Base-by-base conservation (phyloP, 2,888 invertebrate species). In the Tenthredo amoena region DNA sequence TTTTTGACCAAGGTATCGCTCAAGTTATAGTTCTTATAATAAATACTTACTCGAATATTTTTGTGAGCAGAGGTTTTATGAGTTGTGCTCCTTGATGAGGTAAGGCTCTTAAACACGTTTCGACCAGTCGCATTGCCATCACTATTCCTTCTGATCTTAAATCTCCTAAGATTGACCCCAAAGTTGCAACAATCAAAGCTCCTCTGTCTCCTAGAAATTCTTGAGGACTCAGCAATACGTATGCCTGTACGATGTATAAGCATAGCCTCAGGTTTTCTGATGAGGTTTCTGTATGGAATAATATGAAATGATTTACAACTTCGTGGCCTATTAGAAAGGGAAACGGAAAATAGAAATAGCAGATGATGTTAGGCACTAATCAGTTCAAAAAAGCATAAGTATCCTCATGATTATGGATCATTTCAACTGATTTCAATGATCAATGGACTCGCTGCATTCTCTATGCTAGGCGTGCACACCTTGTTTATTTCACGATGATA, bases 261-360 rank as follows among this genome's bases (percentile, higher is more conserved):
- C 97, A 97, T 86, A 96, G 95, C 87, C 96, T 95, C 15, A 98
- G 94, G 93, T 97, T 96, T 91, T 98, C 98, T 0, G 97, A 96
- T 0, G 97, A 97, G 93, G 96, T 95, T 93, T 98, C 98, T 97
- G 93, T 21, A 94, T 94, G 72, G 82, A 77, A 89, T 86, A 87
- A 85, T 68, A 18, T 26, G 40, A 85, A 74, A 58, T 55, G 50
- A 77, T 31, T 50, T 74, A 43, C n/a, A 50, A 31, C 10, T n/a
- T 34, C 31, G 3, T 3, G 82, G 81, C 40, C 68, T 62, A 5
- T 83, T 21, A 12, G 21, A 26, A 26, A 43, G 21, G 82, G 47
- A 62, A 81, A 62, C 2, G 71, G 34, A 21, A 31, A 43, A 37
- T 43, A 37, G 40, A n/a, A 12, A 62, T 9, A 6, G 31, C 5